phyloP scores from a whole-genome alignment of 2,113 vertebrate genomes.

The Micronisus gabar region DNA sequence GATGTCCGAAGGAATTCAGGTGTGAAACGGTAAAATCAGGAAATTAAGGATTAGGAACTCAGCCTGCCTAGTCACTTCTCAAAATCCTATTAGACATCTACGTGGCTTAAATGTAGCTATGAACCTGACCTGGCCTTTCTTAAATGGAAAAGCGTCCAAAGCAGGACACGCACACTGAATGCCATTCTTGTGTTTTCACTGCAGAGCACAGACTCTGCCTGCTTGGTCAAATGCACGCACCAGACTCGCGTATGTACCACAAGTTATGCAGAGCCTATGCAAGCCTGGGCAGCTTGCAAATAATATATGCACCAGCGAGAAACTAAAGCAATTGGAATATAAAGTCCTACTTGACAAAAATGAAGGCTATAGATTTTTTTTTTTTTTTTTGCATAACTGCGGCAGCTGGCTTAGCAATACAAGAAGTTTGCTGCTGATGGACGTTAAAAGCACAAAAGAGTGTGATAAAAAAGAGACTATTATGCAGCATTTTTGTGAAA shows the following conservation, averaged over 20 bases:
- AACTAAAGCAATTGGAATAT: neutral
- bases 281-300: neutral
- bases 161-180: neutral
- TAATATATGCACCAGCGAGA: neutral
- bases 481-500: neutral
- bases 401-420: neutral
- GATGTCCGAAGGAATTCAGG: neutral
- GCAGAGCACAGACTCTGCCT: neutral
- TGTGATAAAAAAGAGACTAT: neutral
- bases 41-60: neutral
- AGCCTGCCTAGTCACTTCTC: neutral
- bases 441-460: neutral
- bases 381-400: neutral
- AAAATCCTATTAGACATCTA: neutral
- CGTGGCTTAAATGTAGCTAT: neutral
- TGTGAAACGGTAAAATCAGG: neutral
- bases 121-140: neutral
- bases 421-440: neutral
- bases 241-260: accelerated
- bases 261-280: neutral
- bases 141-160: neutral
- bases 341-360: neutral
- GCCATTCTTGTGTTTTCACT: neutral
- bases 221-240: accelerated
- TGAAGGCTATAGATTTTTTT: neutral